Evolutionary conservation across 2,888 invertebrate species (phyloP), one percentile per base, ranked within the genome.

Genomic region (Ochropleura leucogaster): DNA sequence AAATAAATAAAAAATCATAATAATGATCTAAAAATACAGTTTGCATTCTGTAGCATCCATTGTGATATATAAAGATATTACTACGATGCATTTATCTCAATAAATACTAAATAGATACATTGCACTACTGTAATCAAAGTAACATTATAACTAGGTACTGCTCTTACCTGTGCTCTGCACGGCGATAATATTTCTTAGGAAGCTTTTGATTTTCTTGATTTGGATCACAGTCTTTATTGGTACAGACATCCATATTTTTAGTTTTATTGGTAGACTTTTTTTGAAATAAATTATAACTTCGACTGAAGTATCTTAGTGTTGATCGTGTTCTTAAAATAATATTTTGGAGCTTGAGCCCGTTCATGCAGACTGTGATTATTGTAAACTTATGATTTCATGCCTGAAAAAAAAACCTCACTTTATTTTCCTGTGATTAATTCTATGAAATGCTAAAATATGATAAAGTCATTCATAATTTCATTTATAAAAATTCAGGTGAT

Each of bases 151-250:
- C n/a, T 42, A 63, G 49, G 51, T 70, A 63, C 9, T 6, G 70
- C 30, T 51, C 94, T 92, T 88, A 96, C 96, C 96, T 94, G 84
- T 96, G 95, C 85, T 96, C 96, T 30, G 94, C 95, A 72, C 93
- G 91, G 14, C 96, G 90, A 80, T 96, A 96, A 82, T 96, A 96
- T 86, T 96, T 96, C 84, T 94, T 95, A 5, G 92, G 90, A 49
- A 87, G 30, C 77, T 85, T 79, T 74, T 89, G 71, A 60, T 67
- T 90, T 4, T 92, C 92, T 86, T 90, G 87, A 68, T 79, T 79
- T 10, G 77, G 53, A 62, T 92, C 75, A 80, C 92, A 92, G 66
- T 94, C 93, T 60, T 92, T 93, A 47, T 86, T 85, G 62, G 85
- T 88, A 80, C 91, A 92, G 18, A 68, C 83, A 51, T 93, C 92